These are phyloP conservation scores for Lepidotrigona ventralis DNA, from an alignment of 1,140 invertebrate species.

Conservation along the genomic window DNA sequence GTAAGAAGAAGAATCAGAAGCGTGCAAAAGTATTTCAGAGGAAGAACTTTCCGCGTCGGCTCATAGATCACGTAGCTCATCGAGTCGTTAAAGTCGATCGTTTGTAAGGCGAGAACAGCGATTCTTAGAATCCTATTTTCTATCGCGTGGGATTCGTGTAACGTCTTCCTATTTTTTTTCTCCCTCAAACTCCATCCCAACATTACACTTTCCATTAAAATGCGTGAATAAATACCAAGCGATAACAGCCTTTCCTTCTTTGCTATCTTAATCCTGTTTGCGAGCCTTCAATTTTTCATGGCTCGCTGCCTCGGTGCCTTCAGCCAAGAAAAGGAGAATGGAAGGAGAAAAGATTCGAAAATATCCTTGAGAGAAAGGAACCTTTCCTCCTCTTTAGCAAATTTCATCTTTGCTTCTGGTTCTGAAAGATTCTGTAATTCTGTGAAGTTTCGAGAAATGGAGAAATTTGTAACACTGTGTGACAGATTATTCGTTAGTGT, in stretches of 20 bases:
- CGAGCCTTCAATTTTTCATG: neutral
- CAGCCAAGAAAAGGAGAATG: neutral
- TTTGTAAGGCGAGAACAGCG: slow-evolving; percentile 22
- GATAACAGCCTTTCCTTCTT: neutral
- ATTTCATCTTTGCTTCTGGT: too few species aligned
- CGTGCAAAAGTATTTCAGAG: slow-evolving; percentile 1
- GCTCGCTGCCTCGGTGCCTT: neutral
- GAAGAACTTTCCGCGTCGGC: neutral
- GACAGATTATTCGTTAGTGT: too few species aligned
- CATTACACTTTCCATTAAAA: slow-evolving; percentile 35
- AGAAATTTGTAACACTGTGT: too few species aligned
- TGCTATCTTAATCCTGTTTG: too few species aligned
- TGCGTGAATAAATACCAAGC: neutral
- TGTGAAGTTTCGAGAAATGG: too few species aligned
- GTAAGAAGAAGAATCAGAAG: neutral
- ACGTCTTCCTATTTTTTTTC: slow-evolving; percentile 7
- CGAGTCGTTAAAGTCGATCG: slow-evolving; percentile 56
- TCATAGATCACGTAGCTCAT: slow-evolving; percentile 45
- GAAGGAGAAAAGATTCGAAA: too few species aligned
- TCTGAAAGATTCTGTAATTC: too few species aligned
- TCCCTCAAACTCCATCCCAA: neutral
- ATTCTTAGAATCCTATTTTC: slow-evolving; percentile 48
- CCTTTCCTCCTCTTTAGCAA: too few species aligned
- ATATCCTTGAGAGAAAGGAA: too few species aligned
- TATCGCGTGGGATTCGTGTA: slow-evolving; percentile 44